These are phyloP conservation scores for Rhodophaea formosa DNA, from an alignment of 2,888 invertebrate genomes.

Conservation along the genomic window DNA sequence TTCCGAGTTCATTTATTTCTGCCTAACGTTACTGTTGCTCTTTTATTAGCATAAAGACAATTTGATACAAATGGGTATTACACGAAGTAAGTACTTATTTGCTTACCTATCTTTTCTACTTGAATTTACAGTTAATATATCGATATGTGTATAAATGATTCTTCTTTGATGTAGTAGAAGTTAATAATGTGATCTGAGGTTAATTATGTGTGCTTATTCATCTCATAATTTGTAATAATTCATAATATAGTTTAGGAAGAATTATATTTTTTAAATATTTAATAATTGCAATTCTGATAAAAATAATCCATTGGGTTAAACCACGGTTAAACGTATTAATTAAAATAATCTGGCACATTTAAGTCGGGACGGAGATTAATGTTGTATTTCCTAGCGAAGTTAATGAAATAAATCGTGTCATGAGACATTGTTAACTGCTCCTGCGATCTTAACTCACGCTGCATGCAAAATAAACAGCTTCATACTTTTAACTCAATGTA, in stretches of 20 bases:
- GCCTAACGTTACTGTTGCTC: not conserved
- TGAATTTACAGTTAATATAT: not conserved
- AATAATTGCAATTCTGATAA: too few relatives aligned
- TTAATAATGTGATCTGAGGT: too few relatives aligned
- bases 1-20: conserved; percentile 21
- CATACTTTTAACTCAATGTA: not conserved
- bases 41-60: not conserved
- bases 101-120: not conserved
- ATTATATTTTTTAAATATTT: too few relatives aligned
- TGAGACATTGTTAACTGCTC: conserved; percentile 40
- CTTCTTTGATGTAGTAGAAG: too few relatives aligned
- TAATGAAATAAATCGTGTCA: conserved; percentile 44
- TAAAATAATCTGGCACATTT: conserved; percentile 39
- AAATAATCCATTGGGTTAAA: too few relatives aligned
- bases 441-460: conserved; percentile 37
- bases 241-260: too few relatives aligned
- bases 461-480: conserved; percentile 25
- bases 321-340: conserved; percentile 12
- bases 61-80: not conserved
- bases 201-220: too few relatives aligned
- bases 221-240: too few relatives aligned
- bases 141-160: too few relatives aligned
- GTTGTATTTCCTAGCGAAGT: conserved; percentile 39
- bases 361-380: conserved; percentile 41
- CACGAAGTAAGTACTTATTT: not conserved